phyloP scores from a whole-genome alignment of 2,797 vertebrate species.

The Margarornis squamiger region DNA sequence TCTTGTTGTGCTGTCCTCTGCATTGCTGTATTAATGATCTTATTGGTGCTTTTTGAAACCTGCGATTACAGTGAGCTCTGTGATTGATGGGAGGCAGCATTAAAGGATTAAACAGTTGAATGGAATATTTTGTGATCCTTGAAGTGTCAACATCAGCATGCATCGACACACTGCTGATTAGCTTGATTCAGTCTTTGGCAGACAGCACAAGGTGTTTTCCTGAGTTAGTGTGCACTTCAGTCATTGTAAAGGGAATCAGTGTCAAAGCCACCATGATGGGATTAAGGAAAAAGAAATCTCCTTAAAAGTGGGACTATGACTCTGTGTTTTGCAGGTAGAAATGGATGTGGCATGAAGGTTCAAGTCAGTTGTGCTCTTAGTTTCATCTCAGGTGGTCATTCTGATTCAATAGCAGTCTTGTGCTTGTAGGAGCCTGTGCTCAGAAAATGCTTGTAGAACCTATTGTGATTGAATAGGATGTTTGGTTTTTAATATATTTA shows the following conservation, averaged over 20 bases:
- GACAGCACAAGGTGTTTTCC: background rate
- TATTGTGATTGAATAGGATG: background rate
- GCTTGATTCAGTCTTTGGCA: background rate
- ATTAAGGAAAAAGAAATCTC: background rate
- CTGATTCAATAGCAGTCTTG: background rate
- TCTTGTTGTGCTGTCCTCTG: background rate
- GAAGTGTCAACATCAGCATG: slow-evolving; percentile 1
- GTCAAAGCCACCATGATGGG: background rate
- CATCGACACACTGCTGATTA: background rate
- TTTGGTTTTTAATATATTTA: background rate
- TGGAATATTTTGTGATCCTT: slow-evolving; percentile 19
- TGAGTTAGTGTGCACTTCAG: background rate
- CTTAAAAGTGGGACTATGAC: background rate
- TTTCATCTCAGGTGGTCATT: rapidly evolving
- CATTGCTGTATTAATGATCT: background rate
- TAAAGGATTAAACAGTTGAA: slow-evolving; percentile 45
- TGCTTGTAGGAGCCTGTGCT: background rate
- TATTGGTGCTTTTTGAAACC: background rate
- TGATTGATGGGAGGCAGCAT: background rate
- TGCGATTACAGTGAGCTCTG: background rate
- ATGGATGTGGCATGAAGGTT: background rate
- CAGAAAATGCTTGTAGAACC: background rate
- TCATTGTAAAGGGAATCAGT: background rate
- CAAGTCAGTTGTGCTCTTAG: background rate
- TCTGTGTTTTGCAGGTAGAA: background rate